Conservation (phyloP, 2,113 vertebrate species). For the Litocranius walleri region DNA sequence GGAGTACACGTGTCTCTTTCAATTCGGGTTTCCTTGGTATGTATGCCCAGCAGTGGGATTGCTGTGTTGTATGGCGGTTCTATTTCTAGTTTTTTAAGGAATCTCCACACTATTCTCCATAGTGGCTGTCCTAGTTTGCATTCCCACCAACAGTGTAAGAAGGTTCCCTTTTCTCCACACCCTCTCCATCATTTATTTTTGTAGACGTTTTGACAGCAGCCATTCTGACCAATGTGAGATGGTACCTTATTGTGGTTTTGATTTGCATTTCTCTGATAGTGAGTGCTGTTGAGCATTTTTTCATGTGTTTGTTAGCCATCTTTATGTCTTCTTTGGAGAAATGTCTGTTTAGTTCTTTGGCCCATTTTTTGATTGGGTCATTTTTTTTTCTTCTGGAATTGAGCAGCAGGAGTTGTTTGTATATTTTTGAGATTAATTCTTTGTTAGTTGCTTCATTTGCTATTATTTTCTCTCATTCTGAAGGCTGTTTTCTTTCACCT, state of each 20-base stretch:
- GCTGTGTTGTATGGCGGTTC: neutral
- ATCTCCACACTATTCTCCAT: neutral
- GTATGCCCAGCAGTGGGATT: neutral
- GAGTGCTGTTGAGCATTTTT: neutral
- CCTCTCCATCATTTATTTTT: neutral
- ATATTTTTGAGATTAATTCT: neutral
- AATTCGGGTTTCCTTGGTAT: fast-evolving
- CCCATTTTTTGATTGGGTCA: neutral
- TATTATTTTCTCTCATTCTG: neutral
- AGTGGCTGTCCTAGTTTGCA: neutral
- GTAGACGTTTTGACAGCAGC: neutral
- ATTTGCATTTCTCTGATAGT: neutral
- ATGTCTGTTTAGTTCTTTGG: neutral
- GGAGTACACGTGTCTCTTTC: neutral
- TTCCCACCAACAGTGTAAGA: neutral
- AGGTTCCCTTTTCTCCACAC: neutral
- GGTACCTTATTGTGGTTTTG: neutral
- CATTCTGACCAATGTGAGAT: fast-evolving
- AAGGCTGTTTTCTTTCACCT: neutral
- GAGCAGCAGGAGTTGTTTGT: neutral
- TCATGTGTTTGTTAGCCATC: neutral
- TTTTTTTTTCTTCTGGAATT: neutral
- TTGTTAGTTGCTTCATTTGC: neutral
- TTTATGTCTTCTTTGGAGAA: neutral
- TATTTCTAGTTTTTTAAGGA: neutral